Evolutionary conservation across 2,113 vertebrate species (phyloP).

Genomic region (Clarias macrocephalus): DNA sequence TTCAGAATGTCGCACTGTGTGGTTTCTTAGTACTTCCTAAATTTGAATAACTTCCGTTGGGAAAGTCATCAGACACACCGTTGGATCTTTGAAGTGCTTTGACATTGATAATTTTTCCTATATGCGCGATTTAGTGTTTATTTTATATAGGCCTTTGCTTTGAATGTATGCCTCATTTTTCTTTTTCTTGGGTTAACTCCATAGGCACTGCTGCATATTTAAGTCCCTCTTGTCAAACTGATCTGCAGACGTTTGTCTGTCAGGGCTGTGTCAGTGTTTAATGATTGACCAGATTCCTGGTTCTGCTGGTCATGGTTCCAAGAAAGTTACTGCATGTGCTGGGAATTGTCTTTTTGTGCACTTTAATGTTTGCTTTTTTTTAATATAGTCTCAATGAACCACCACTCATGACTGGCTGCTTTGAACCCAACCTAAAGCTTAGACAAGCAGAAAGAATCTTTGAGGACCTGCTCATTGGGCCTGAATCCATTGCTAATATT

Average conservation of each 20-base stretch:
- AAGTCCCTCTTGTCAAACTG: not conserved
- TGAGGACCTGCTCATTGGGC: constrained; percentile 85
- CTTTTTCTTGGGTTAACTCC: not conserved
- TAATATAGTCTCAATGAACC: constrained; percentile 85
- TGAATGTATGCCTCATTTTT: not conserved
- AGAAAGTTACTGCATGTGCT: not conserved
- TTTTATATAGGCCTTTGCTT: not conserved
- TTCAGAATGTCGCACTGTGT: not conserved
- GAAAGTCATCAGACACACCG: not conserved
- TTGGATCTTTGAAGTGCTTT: not conserved
- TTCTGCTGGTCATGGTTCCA: constrained; percentile 8
- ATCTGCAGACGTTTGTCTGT: constrained; percentile 12
- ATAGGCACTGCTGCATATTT: constrained; percentile 22
- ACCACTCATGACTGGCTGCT: constrained; percentile 79
- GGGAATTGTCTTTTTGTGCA: not conserved
- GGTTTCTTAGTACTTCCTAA: not conserved
- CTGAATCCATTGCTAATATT: constrained; percentile 87
- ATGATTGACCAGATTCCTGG: constrained; percentile 39
- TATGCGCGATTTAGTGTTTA: not conserved
- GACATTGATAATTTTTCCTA: not conserved
- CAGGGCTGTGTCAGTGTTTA: constrained; percentile 19
- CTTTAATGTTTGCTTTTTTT: constrained; percentile 16
- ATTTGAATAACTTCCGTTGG: not conserved
- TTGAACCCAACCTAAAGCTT: constrained; percentile 85
- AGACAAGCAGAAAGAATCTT: constrained; percentile 82